phyloP scores from a whole-genome alignment of 2,888 invertebrate genomes.

The Folsomia candida region DNA sequence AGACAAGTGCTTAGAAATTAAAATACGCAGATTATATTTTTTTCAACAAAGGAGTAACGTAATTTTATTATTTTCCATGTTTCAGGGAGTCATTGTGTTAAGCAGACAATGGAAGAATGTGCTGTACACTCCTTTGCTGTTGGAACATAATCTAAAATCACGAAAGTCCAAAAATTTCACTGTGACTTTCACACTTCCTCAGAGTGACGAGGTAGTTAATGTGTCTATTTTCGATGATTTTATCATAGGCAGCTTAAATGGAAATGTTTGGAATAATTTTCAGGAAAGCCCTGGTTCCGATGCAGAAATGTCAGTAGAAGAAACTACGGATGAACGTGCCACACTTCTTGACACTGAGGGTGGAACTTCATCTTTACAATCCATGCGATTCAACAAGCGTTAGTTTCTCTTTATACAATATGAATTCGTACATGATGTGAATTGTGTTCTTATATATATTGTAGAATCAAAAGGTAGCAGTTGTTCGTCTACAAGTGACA shows the following conservation, averaged over 20 bases:
- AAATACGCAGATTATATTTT: no score
- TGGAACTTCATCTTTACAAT: constrained; percentile 50
- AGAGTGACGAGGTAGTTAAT: constrained; percentile 70
- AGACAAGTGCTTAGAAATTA: constrained; percentile 64
- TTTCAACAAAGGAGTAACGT: background rate
- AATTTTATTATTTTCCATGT: constrained; percentile 23
- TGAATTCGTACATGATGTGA: background rate
- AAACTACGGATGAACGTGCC: constrained; percentile 71
- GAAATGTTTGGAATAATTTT: background rate
- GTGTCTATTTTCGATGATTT: background rate
- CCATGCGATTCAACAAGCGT: constrained; percentile 46
- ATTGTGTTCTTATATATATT: background rate
- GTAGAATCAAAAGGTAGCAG: constrained; percentile 43
- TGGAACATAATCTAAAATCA: constrained; percentile 75
- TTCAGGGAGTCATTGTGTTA: constrained; percentile 87
- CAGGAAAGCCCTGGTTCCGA: constrained; percentile 56
- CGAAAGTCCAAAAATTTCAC: constrained; percentile 76
- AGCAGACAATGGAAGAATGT: constrained; percentile 97
- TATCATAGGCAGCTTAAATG: background rate
- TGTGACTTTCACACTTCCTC: constrained; percentile 82
- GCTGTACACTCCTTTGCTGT: constrained; percentile 83
- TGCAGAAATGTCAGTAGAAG: constrained; percentile 54
- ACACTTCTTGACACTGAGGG: constrained; percentile 64
- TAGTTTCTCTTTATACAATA: constrained; percentile 3
- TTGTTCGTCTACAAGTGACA: constrained; percentile 41